phyloP scores from a whole-genome alignment of 2,888 invertebrate genomes.

The Acronicta aceris region DNA sequence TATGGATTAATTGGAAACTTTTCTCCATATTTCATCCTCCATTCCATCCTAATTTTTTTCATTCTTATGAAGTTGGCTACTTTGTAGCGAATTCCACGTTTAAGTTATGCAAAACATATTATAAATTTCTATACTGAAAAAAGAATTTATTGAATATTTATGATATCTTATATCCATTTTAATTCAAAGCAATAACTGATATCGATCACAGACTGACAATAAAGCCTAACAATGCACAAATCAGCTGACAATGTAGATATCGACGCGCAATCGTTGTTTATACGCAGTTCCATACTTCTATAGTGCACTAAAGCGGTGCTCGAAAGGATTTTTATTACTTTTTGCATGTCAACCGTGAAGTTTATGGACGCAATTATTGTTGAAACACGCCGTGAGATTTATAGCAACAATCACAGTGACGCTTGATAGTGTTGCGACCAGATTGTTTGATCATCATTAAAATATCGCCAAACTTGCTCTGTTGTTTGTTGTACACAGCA shows the following conservation, averaged over 20 bases:
- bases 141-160: slow-evolving; percentile 1
- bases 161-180: slow-evolving; percentile 14
- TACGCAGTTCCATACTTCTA: slow-evolving; percentile 60
- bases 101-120: background rate
- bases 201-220: slow-evolving; percentile 37
- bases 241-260: slow-evolving; percentile 58
- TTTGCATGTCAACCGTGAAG: slow-evolving; percentile 78
- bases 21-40: slow-evolving; percentile 37
- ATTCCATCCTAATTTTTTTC: too few species aligned
- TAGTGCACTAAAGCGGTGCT: slow-evolving; percentile 61
- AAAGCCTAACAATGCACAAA: slow-evolving; percentile 56
- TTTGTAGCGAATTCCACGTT: slow-evolving; percentile 28
- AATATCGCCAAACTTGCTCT: slow-evolving; percentile 39
- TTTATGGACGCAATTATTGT: slow-evolving; percentile 81
- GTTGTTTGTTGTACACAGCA: slow-evolving; percentile 15
- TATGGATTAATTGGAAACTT: slow-evolving; percentile 17
- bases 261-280: slow-evolving; percentile 52
- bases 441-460: slow-evolving; percentile 57
- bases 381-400: slow-evolving; percentile 70
- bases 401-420: slow-evolving; percentile 63
- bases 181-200: slow-evolving; percentile 21
- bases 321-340: slow-evolving; percentile 76
- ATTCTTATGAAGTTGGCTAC: slow-evolving; percentile 27
- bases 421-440: slow-evolving; percentile 45
- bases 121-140: background rate